Conservation (phyloP, 2,797 vertebrate genomes). For the Psittacula echo region DNA sequence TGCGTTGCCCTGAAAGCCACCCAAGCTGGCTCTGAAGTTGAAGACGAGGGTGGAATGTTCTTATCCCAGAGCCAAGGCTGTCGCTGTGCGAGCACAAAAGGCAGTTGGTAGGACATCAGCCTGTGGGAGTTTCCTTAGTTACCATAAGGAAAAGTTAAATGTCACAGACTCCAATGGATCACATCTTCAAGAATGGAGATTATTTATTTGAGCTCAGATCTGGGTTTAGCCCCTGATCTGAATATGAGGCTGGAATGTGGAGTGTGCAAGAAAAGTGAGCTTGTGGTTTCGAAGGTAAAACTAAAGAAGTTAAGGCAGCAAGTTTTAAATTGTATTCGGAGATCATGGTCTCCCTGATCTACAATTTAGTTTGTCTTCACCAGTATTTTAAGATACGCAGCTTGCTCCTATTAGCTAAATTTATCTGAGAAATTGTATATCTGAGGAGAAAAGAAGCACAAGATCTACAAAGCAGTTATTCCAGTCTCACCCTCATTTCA, state of each 20-base stretch:
- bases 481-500: not conserved
- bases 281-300: not conserved
- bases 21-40: conserved; percentile 49
- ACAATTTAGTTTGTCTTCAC: not conserved
- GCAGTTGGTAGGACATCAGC: conserved; percentile 65
- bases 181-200: not conserved
- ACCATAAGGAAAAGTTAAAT: conserved; percentile 62
- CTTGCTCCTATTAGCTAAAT: not conserved
- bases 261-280: fast-evolving
- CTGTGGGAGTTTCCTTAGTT: conserved; percentile 64
- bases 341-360: not conserved
- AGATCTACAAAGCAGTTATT: not conserved
- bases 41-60: conserved; percentile 58
- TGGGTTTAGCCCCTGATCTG: not conserved
- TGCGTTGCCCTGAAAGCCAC: conserved; percentile 40
- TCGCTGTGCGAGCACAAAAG: conserved; percentile 18
- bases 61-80: conserved; percentile 36
- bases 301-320: not conserved
- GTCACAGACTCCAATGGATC: conserved; percentile 48
- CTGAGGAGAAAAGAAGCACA: not conserved
- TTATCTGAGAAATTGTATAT: not conserved
- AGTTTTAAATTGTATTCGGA: not conserved
- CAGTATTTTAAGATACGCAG: not conserved
- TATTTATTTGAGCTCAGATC: not conserved
- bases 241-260: fast-evolving